Evolutionary conservation across 35 echinoderm and acorn worm genomes (phyloP), one percentile per base, ranked within the genome.

Genomic region (Apostichopus californicus): DNA sequence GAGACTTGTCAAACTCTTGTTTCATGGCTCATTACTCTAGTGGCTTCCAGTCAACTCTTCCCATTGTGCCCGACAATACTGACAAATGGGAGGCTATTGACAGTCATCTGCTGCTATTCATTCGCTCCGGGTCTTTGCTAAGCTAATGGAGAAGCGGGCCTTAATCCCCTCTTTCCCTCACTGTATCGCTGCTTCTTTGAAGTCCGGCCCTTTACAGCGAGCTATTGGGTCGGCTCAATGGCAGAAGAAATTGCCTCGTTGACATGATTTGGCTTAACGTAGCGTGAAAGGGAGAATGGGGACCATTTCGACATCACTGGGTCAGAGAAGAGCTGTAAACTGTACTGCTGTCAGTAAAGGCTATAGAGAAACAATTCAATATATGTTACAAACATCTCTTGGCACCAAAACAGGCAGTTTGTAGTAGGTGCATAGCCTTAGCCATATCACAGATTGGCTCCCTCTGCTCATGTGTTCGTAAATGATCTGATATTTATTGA

Each of bases 31-130:
- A 83, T 83, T 83, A 83, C 80, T 53, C 80, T 54, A 83, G 55
- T 14, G 80, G 80, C 80, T 83, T 83, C 80, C 80, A 83, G 80
- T 83, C 80, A 83, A 83, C 80, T 83, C 80, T 55, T 83, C 80
- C 80, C 53, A 83, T 83, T 83, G 80, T 83, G 80, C 52, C 17
- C 6, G 10, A 83, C 80, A 83, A 83, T 83, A 83, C 80, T 83
- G 80, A 83, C 80, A 83, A 83, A 83, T 83, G 80, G 80, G 34
- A 46, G 80, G 80, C 25, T 83, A 83, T 83, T 83, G 80, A 83
- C 55, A 56, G 80, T 56, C 80, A 83, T 46, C 80, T 34, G 3
- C 25, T 18, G 46, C 9, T 18, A 83, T 83, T 83, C 80, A 55
- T 83, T 53, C 10, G 34, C 80, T 83, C 80, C 34, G 80, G 55